Evolutionary conservation across 2,797 vertebrate species (phyloP), one percentile per base, ranked within the genome.

Genomic region (Eulemur mongoz): DNA sequence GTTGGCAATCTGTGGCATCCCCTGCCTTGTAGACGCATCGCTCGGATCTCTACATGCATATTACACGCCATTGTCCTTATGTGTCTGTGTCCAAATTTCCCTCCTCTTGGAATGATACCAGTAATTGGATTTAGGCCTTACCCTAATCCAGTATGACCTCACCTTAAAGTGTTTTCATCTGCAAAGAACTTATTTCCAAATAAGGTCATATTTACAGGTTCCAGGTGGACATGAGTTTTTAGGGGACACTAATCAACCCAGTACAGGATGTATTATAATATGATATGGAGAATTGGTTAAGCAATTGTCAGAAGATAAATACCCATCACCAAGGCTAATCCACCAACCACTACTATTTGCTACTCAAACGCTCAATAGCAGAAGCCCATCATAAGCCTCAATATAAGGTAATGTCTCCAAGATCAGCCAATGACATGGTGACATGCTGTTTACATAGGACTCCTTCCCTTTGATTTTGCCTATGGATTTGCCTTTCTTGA

Each of bases 1-100:
- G 23, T 25, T 3, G 38, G 4, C 11, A 35, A n/a, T n/a, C 57
- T 22, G 38, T 15, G n/a, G 22, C 15, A 40, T 40, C 38, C 65
- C 50, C 72, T 7, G 0, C 20, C 30, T 11, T 67, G 11, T 32
- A 15, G 23, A 38, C 2, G 0, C 2, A 22, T 57, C 54, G 1
- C 32, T 72, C n/a, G 6, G 14, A 43, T 15, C 52, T 87, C n/a
- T 73, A 7, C 20, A 5, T 82, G 4, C n/a, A 35, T 35, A 1
- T 78, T 30, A 61, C 4, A 0, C 11, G 4, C 43, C 0, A 7
- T 59, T 90, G 59, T 69, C 40, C 27, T 50, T 59, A 67, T 14
- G 54, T 82, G 52, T 83, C 25, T 76, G 50, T 88, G 40, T 50
- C 50, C 40, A 80, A 57, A 57, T 25, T 57, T 57, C 4, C 54